Evolutionary conservation across 2,113 vertebrate genomes (phyloP), one percentile per base, ranked within the genome.

Genomic region (Centropristis striata): DNA sequence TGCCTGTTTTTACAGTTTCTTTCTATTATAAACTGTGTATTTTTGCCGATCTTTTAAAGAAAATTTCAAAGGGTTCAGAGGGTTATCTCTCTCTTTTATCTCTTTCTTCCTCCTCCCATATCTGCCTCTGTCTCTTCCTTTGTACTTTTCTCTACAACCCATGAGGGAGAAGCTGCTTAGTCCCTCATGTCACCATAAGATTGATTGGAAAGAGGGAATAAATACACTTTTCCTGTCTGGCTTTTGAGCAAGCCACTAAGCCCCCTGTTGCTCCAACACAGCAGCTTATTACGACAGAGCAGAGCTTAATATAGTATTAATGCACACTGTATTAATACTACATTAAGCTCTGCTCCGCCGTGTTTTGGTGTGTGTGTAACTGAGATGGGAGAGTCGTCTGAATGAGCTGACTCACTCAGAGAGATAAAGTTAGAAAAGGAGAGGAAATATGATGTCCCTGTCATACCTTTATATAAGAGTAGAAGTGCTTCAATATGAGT

Each of bases 321-420:
- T 28, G 65, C 25, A 67, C 32, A 32, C 32, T 32, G 32, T 32
- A 32, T 32, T 32, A 32, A 32, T 32, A 6, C 32, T 32, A 3
- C 32, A 32, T 32, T 32, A 32, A 32, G 32, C 32, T 32, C 55
- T 54, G 47, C 32, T 7, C 23, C 1, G 4, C 23, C 6, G 39
- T 61, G 54, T 73, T 74, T 42, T 32, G 27, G 47, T 84, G 47
- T 42, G 73, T n/a, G n/a, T 57, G 61, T 57, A 63, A 61, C 58
- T 58, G 65, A 72, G 18, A 60, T 59, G 7, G 2, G 18, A 47
- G 59, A 53, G 61, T 64, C 14, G 21, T 4, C 47, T 74, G 77
- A 90, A 89, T 76, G 73, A 70, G 72, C 53, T 84, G 78, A 72
- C 65, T 81, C 67, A 84, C 71, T 81, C 61, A 71, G 81, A 61